A percentile compares a stretch with the other conserved stretches of the same genome.
phyloP scores from a whole-genome alignment of 2,888 invertebrate genomes.

The Lymantria dispar region DNA sequence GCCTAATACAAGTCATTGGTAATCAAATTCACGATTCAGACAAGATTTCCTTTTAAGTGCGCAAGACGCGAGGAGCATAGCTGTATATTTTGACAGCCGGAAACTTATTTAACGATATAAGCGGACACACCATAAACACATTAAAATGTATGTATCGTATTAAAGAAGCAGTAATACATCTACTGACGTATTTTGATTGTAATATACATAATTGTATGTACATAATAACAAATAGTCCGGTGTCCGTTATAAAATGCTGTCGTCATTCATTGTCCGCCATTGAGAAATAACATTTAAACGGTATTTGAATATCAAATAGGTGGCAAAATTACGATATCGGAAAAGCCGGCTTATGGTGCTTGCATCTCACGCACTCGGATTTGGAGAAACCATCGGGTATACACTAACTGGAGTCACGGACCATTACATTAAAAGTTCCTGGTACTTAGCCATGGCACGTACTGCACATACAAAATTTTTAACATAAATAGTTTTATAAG shows the following conservation, averaged over 20 bases:
- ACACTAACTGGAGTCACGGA: slow-evolving; percentile 61
- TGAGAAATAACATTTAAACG: slow-evolving; percentile 68
- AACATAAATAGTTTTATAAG: not conserved
- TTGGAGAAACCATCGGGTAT: slow-evolving; percentile 61
- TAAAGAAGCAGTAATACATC: slow-evolving; percentile 36
- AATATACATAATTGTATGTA: slow-evolving; percentile 53
- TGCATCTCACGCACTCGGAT: slow-evolving; percentile 61
- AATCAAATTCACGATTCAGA: too few relatives aligned
- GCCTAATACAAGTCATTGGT: too few relatives aligned
- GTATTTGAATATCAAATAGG: slow-evolving; percentile 68
- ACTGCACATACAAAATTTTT: slow-evolving; percentile 37
- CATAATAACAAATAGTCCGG: slow-evolving; percentile 50
- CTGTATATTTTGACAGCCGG: slow-evolving; percentile 29
- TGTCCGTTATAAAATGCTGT: slow-evolving; percentile 65
- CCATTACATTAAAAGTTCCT: slow-evolving; percentile 69
- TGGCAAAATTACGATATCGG: slow-evolving; percentile 65
- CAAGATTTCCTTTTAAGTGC: not conserved
- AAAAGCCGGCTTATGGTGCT: slow-evolving; percentile 55
- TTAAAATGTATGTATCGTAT: slow-evolving; percentile 40
- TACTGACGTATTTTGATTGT: slow-evolving; percentile 50
- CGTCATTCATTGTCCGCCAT: slow-evolving; percentile 66
- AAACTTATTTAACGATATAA: slow-evolving; percentile 30
- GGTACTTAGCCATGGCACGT: slow-evolving; percentile 42
- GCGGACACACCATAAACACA: slow-evolving; percentile 36
- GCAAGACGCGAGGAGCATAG: not conserved